Conservation (phyloP, 1,140 invertebrate genomes). For the Drosophila carrolli region DNA sequence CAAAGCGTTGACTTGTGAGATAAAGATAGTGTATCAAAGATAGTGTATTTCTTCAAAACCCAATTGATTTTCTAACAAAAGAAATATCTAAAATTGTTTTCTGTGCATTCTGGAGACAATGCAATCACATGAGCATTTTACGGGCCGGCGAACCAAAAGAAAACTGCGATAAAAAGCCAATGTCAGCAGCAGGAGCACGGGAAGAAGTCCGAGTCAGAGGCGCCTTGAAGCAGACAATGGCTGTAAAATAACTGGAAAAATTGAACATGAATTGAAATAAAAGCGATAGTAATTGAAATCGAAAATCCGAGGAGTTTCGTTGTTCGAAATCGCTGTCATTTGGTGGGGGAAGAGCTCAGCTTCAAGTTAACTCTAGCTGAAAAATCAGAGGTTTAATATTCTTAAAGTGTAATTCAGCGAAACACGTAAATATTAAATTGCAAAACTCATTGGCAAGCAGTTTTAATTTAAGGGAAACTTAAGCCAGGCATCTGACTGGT, state of each 20-base stretch:
- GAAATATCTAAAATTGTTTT: not conserved
- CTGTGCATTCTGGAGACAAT: constrained; percentile 40
- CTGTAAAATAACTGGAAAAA: constrained; percentile 63
- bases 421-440: not conserved
- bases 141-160: constrained; percentile 26
- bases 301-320: constrained; percentile 36
- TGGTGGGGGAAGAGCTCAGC: not conserved
- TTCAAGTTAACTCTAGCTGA: not conserved
- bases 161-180: constrained; percentile 46
- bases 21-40: too few species aligned
- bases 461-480: constrained; percentile 6
- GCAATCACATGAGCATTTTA: constrained; percentile 61
- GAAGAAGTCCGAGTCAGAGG: constrained; percentile 14
- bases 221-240: constrained; percentile 53
- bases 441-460: not conserved
- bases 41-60: too few species aligned
- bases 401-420: not conserved
- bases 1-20: too few species aligned
- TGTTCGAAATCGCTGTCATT: constrained; percentile 22
- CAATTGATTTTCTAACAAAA: not conserved
- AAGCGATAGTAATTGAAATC: constrained; percentile 63
- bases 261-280: constrained; percentile 65
- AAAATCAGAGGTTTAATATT: not conserved
- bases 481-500: constrained; percentile 1
- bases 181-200: constrained; percentile 32